These are phyloP conservation scores for Cyclargus thomasi DNA, from an alignment of 1,140 invertebrate genomes.

Conservation along the genomic window DNA sequence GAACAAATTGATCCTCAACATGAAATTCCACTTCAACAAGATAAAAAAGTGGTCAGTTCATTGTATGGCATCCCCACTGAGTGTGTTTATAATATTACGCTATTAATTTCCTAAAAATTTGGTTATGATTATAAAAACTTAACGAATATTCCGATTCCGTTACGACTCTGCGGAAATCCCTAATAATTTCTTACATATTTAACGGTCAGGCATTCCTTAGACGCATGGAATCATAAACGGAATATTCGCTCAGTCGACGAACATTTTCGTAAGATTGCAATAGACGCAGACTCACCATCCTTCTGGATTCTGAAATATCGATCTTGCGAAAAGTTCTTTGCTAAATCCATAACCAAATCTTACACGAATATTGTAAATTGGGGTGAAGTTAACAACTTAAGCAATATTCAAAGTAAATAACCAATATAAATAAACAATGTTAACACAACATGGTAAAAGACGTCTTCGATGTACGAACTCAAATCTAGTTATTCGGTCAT, in stretches of 20 bases:
- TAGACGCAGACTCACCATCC: conserved; percentile 63
- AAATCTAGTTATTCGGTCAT: conserved; percentile 38
- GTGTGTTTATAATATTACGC: conserved; percentile 20
- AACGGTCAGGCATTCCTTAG: neutral
- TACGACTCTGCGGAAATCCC: neutral
- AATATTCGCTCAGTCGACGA: conserved; percentile 50
- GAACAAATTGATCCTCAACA: neutral
- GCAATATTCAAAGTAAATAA: neutral
- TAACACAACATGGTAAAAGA: conserved; percentile 48
- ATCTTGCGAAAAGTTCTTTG: conserved; percentile 60
- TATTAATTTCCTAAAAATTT: conserved; percentile 20
- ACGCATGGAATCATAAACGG: conserved; percentile 18
- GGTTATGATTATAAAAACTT: conserved; percentile 44
- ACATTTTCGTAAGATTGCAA: conserved; percentile 60
- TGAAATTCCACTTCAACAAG: neutral
- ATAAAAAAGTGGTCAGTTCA: neutral
- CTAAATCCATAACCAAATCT: conserved; percentile 44
- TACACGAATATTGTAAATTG: neutral
- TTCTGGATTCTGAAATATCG: conserved; percentile 60
- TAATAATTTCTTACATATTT: neutral
- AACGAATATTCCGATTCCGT: conserved; percentile 36
- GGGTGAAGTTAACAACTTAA: conserved; percentile 6
- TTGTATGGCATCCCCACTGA: conserved; percentile 50
- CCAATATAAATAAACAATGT: neutral
- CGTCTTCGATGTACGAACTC: conserved; percentile 39